These are phyloP conservation scores for Calliphora vicina DNA, from an alignment of 1,140 invertebrate species.

Conservation along the genomic window DNA sequence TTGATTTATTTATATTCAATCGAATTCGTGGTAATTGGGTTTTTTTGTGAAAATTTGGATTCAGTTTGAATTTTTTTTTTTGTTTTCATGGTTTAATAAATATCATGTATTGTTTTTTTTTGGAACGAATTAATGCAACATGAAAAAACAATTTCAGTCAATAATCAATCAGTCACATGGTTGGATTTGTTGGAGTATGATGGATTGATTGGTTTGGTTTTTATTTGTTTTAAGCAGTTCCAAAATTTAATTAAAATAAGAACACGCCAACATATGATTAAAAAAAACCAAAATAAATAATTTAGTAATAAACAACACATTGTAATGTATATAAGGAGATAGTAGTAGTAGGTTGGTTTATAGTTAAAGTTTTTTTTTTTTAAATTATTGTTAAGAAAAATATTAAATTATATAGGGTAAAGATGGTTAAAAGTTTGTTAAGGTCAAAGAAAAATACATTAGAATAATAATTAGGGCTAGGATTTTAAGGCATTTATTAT, in stretches of 20 bases:
- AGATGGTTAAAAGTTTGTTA: too few relatives aligned
- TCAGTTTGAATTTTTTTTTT: background rate
- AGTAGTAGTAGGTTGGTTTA: too few relatives aligned
- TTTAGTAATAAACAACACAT: background rate
- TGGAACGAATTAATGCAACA: background rate
- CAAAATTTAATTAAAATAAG: background rate
- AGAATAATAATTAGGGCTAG: too few relatives aligned
- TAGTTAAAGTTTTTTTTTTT: too few relatives aligned
- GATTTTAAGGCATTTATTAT: too few relatives aligned
- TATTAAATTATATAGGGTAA: too few relatives aligned
- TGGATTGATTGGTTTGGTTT: background rate
- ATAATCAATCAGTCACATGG: background rate
- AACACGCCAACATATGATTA: background rate
- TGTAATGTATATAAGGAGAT: background rate
- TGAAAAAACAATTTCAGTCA: background rate
- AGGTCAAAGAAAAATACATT: too few relatives aligned
- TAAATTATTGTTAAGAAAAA: too few relatives aligned
- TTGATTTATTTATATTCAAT: background rate
- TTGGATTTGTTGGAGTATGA: background rate
- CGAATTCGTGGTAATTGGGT: slow-evolving; percentile 3
- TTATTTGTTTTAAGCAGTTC: background rate
- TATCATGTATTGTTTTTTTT: background rate
- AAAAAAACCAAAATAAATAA: background rate
- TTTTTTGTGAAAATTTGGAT: background rate
- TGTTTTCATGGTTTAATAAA: background rate